Evolutionary conservation across 2,113 vertebrate species (phyloP).

Genomic region (Pan paniscus): DNA sequence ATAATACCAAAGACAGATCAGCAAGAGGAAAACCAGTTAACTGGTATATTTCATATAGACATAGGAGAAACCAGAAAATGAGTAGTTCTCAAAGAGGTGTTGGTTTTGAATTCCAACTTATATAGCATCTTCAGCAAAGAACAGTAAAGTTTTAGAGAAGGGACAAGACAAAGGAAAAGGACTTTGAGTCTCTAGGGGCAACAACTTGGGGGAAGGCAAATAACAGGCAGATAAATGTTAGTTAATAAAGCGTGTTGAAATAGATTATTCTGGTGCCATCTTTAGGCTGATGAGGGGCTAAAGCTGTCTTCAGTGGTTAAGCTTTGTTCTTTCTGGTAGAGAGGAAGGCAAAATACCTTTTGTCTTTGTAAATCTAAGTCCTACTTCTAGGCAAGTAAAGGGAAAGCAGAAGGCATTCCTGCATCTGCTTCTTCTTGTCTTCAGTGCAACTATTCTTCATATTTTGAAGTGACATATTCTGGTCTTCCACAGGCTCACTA

Average conservation of each 20-base stretch:
- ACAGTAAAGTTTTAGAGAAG: background rate
- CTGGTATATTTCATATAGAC: background rate
- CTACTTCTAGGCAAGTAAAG: background rate
- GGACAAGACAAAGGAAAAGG: background rate
- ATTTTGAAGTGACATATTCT: background rate
- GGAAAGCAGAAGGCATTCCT: background rate
- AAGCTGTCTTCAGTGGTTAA: background rate
- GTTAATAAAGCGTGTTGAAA: background rate
- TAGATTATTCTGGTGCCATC: background rate
- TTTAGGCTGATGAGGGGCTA: background rate
- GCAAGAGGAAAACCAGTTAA: background rate
- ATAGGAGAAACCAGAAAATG: background rate
- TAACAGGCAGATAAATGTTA: background rate
- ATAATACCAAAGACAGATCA: background rate
- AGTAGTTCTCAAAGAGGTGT: background rate
- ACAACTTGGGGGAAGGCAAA: background rate
- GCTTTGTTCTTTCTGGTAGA: background rate
- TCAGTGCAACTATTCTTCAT: background rate
- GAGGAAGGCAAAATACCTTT: background rate
- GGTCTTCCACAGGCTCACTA: background rate
- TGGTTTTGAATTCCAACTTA: background rate
- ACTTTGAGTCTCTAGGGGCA: background rate
- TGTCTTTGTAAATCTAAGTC: background rate
- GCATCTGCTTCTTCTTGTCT: background rate
- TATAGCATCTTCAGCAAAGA: background rate